A percentile compares a stretch with the other conserved stretches of the same genome.
phyloP scores from a whole-genome alignment of 1,140 invertebrate species.

The Druon quercuslanigerum region DNA sequence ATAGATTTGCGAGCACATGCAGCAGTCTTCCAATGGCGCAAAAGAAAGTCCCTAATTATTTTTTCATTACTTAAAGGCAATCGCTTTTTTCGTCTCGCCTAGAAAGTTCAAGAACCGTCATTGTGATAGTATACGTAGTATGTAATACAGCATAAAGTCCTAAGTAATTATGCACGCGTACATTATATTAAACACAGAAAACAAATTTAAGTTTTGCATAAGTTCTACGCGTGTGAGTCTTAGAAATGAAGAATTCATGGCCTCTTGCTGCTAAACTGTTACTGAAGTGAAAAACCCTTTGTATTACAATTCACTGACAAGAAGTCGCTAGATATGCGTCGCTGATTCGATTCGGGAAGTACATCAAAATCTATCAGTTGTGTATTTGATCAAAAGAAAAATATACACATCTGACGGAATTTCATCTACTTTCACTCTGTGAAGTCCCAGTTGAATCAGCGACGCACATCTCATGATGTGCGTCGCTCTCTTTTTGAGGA shows the following conservation, averaged over 20 bases:
- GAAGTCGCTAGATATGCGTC: too few species aligned
- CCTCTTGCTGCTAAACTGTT: constrained; percentile 18
- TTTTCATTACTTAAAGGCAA: constrained; percentile 37
- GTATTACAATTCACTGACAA: background rate
- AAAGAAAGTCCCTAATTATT: constrained; percentile 31
- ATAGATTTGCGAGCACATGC: constrained; percentile 11
- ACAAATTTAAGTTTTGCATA: background rate
- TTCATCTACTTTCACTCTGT: too few species aligned
- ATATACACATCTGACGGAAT: too few species aligned
- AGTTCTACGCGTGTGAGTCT: constrained; percentile 16
- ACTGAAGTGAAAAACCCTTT: background rate
- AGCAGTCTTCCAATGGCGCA: constrained; percentile 15
- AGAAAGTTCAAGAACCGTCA: constrained; percentile 61
- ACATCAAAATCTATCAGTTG: too few species aligned
- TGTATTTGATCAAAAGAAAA: too few species aligned
- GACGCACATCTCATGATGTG: too few species aligned
- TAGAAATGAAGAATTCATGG: background rate
- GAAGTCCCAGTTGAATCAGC: too few species aligned
- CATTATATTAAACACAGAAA: constrained; percentile 35
- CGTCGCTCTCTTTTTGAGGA: background rate
- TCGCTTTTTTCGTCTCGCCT: constrained; percentile 62
- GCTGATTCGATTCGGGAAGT: background rate
- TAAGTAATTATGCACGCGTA: constrained; percentile 58
- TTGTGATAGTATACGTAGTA: constrained; percentile 72
- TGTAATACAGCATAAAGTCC: constrained; percentile 62